These are phyloP conservation scores for Calliphora vomitoria DNA, from an alignment of 2,888 invertebrate genomes.

Conservation along the genomic window DNA sequence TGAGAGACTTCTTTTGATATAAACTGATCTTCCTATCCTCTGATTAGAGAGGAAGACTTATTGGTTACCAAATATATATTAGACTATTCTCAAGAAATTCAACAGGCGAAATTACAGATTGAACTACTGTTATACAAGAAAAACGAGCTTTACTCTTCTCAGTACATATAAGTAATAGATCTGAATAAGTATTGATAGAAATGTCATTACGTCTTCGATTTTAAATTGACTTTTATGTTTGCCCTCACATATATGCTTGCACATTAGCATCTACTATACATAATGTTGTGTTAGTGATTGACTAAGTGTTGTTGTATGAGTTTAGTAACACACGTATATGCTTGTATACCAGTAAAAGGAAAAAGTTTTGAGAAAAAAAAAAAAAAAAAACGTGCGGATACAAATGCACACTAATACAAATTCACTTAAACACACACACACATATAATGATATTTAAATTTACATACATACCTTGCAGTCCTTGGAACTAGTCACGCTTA, in stretches of 20 bases:
- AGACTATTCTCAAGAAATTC: no score
- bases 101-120: no score
- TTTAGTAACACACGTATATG: conserved; percentile 20
- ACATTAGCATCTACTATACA: conserved; percentile 46
- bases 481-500: no score
- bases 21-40: no score
- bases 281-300: conserved; percentile 41
- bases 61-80: no score
- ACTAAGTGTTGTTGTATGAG: conserved; percentile 28
- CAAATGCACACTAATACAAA: not conserved
- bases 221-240: not conserved
- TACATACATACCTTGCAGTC: not conserved
- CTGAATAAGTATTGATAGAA: no score
- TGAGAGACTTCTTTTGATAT: no score
- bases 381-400: conserved; percentile 1
- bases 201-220: no score
- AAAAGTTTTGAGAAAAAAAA: conserved; percentile 14
- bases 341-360: not conserved
- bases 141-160: no score
- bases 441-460: not conserved
- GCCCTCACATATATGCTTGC: conserved; percentile 1
- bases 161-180: no score
- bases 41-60: no score
- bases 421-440: not conserved
- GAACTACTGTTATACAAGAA: no score